Base-by-base conservation (phyloP, 2,888 invertebrate species). In the Hermaeophaga mercurialis region DNA sequence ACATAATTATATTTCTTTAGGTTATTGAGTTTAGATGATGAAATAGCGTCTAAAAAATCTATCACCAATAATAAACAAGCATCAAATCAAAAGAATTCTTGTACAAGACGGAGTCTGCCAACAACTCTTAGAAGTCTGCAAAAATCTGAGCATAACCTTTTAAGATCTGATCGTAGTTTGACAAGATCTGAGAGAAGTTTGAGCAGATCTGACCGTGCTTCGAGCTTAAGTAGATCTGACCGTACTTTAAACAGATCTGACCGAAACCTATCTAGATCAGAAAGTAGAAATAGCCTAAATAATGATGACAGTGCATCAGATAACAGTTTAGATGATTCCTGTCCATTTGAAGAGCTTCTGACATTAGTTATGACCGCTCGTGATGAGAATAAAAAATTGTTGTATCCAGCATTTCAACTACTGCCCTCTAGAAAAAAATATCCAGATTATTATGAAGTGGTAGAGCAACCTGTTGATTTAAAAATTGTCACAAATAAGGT, bases 391-490 rank as follows among this genome's bases (percentile, higher is more conserved):
- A 89, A 88, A 31, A 84, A 96, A n/a, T 84, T 89, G 0, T 80
- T 98, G 3, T 90, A 94, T 74, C 84, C 87, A 1, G 90, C 89
- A 64, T 98, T 98, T 76, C 92, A 95, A 74, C 83, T 97, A 54
- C 81, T 98, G 46, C 97, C 97, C 0, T 93, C 94, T 0, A 92
- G 90, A 76, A 90, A 91, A 79, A 85, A 90, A 59, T 97, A 96
- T 77, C 97, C 98, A 0, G 92, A 95, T 70, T 99, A 99, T 79
- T 98, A 92, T 76, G 91, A 90, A 66, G 88, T 96, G 0, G 96
- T 97, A 54, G 91, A 94, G 58, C 87, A 88, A 61, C 99, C 99
- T 0, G 92, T 99, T 61, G 99, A 99, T 79, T 79, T 99, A 69
- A 92, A 94, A 79, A 88, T 87, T 56, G 94, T 99, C 53, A 97